phyloP scores from a whole-genome alignment of 2,888 invertebrate genomes.

The Drosophila picticornis region DNA sequence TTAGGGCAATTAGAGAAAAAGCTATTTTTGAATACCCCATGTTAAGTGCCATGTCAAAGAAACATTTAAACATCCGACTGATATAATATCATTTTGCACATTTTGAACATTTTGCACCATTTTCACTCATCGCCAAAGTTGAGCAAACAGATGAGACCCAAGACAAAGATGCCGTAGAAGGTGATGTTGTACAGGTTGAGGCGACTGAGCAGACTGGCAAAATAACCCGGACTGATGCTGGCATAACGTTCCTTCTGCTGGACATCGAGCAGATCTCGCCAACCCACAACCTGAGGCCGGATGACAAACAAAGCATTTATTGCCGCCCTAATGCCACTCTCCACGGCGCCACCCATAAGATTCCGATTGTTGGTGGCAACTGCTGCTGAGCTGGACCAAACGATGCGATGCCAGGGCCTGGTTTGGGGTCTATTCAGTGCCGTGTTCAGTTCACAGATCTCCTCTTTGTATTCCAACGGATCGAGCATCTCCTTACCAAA shows the following conservation, averaged over 20 bases:
- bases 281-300: conserved; percentile 82
- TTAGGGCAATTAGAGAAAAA: neutral
- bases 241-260: conserved; percentile 57
- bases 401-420: conserved; percentile 81
- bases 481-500: conserved; percentile 80
- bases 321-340: conserved; percentile 84
- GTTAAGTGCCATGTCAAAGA: neutral
- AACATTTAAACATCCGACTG: neutral
- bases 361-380: conserved; percentile 81
- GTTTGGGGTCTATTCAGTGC: conserved; percentile 67
- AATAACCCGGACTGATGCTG: conserved; percentile 19
- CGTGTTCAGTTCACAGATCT: conserved; percentile 66
- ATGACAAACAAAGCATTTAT: conserved; percentile 78
- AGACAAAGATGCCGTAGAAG: conserved; percentile 71
- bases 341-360: conserved; percentile 83
- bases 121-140: conserved; percentile 43
- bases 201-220: conserved; percentile 67
- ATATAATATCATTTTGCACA: neutral
- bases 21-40: neutral
- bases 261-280: conserved; percentile 81
- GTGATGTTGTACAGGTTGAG: conserved; percentile 83
- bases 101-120: neutral
- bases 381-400: conserved; percentile 83
- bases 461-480: conserved; percentile 66
- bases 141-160: conserved; percentile 66